Base-by-base conservation (phyloP, 2,888 invertebrate species). In the Protodeltote pygarga region DNA sequence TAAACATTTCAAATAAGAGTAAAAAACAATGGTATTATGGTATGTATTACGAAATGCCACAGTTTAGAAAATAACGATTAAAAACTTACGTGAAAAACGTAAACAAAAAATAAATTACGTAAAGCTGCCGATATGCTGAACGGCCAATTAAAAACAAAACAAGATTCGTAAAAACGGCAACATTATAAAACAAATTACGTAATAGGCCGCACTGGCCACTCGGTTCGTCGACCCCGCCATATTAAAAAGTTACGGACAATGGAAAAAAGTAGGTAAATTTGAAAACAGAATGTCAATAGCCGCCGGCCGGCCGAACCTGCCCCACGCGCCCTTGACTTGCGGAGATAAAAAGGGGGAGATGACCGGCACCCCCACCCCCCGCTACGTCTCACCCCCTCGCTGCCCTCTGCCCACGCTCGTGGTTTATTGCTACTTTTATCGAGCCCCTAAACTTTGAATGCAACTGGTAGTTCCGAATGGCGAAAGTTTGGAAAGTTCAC, bases 271-370 rank as follows among this genome's bases (percentile, higher is more conserved):
- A 85, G 89, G 90, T 86, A 89, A 86, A 89, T 90, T 90, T 89
- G 85, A 89, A 88, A 89, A 91, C 85, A 87, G 83, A 89, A 91
- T 89, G 91, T 91, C 91, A 91, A 91, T 92, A 91, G 91, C 91
- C 90, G 88, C 67, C 87, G 88, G 90, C 85, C 86, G 81, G 85
- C 82, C 79, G 88, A 85, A 91, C 91, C 91, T 91, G 89, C 91
- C 91, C 85, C 90, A 92, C 87, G 87, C 89, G 90, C 89, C 91
- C 91, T 89, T 91, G 90, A 88, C 87, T 91, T 90, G 89, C 77
- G 82, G 78, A 86, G 91, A 89, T 89, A 89, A 89, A 87, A 86
- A 87, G 84, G 85, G 85, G 83, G 88, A 87, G 86, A 86, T 89
- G 89, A 89, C 89, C 89, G 85, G 71, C 85, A 73, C 79, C 79